Conservation (phyloP, 2,888 invertebrate genomes). For the Rhagonycha lutea region DNA sequence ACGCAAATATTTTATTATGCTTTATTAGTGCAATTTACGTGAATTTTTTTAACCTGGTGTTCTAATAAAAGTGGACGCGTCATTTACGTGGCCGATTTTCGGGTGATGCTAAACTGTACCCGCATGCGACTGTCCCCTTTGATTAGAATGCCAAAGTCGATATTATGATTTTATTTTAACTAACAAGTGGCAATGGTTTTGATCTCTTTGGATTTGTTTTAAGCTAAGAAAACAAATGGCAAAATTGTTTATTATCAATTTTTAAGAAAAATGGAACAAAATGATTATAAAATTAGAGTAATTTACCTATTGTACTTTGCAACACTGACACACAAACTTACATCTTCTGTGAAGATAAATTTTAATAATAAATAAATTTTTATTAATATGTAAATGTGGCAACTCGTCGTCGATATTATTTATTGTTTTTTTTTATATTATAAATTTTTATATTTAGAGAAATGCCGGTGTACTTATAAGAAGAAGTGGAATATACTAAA, state of each 20-base stretch:
- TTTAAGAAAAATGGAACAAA: constrained; percentile 23
- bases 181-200: constrained; percentile 54
- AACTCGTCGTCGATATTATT: constrained; percentile 5
- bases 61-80: neutral
- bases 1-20: neutral
- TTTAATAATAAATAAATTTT: constrained; percentile 5
- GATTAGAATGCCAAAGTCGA: constrained; percentile 21
- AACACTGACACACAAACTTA: constrained; percentile 41
- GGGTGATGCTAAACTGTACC: neutral
- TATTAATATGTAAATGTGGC: constrained; percentile 24
- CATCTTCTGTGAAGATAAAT: constrained; percentile 50
- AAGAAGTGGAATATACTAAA: neutral
- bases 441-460: constrained; percentile 19
- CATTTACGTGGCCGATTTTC: neutral
- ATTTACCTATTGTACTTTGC: constrained; percentile 30
- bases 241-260: constrained; percentile 7
- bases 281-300: constrained; percentile 26
- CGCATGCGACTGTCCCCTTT: neutral
- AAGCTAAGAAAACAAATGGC: constrained; percentile 15
- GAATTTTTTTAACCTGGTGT: neutral
- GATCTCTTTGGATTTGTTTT: constrained; percentile 49
- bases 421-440: constrained; percentile 10
- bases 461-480: neutral
- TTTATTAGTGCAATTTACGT: constrained; percentile 2
- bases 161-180: constrained; percentile 25